Evolutionary conservation across 2,797 vertebrate genomes (phyloP).

Genomic region (Telmatherina bonti): DNA sequence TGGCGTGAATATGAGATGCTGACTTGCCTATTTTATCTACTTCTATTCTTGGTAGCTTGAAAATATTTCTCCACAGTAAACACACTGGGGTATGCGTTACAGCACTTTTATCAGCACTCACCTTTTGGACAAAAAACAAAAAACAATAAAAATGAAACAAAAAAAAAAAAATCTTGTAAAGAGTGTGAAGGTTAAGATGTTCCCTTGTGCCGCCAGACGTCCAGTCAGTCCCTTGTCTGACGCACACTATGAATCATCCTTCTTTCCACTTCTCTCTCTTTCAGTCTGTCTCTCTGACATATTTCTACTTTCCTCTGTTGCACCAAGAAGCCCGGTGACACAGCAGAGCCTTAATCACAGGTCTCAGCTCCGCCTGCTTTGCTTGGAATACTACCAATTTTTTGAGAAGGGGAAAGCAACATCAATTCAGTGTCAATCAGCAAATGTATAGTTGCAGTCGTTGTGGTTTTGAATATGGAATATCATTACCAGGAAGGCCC

Average conservation of each 20-base stretch:
- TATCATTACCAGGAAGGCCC: slow-evolving; percentile 39
- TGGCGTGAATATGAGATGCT: slow-evolving; percentile 52
- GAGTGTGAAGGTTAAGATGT: slow-evolving; percentile 65
- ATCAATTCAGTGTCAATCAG: slow-evolving; percentile 19
- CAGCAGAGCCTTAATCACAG: slow-evolving; percentile 73
- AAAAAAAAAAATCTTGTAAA: slow-evolving; percentile 35
- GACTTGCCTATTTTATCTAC: slow-evolving; percentile 56
- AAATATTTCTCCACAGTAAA: slow-evolving; percentile 53
- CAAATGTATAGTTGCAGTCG: slow-evolving; percentile 5
- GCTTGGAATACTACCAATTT: slow-evolving; percentile 39
- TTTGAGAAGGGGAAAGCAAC: slow-evolving; percentile 18
- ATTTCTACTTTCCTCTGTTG: slow-evolving; percentile 63
- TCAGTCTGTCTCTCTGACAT: slow-evolving; percentile 62
- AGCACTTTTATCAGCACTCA: slow-evolving; percentile 17
- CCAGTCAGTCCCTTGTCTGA: slow-evolving; percentile 76
- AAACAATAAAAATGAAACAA: no score
- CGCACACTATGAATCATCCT: slow-evolving; percentile 78
- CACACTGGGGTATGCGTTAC: slow-evolving; percentile 6
- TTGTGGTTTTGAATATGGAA: slow-evolving; percentile 31
- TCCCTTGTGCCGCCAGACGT: slow-evolving; percentile 68
- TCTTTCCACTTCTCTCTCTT: slow-evolving; percentile 46
- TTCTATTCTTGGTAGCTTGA: slow-evolving; percentile 60
- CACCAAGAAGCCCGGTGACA: slow-evolving; percentile 72
- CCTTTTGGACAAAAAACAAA: slow-evolving; percentile 20
- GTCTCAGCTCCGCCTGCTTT: slow-evolving; percentile 51